Evolutionary conservation across 2,797 vertebrate genomes (phyloP), one percentile per base, ranked within the genome.

Genomic region (Gambelia wislizenii): DNA sequence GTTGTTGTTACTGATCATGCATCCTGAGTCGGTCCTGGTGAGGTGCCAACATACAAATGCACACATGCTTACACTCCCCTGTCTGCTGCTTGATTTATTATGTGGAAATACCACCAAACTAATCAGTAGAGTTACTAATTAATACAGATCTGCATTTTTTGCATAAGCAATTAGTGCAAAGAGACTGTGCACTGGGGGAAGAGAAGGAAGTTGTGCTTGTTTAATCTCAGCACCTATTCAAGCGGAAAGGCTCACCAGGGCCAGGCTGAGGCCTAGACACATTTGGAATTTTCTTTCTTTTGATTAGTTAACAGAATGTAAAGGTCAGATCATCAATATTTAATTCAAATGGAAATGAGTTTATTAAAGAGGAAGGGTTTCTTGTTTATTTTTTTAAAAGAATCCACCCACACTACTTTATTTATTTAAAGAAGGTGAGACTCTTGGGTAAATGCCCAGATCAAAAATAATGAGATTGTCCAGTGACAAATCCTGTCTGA

Each of bases 81-180:
- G 97, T 97, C 96, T 97, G 97, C 96, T 96, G 97, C 96, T 96
- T 97, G 97, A 98, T 98, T 98, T 98, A 98, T 98, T 98, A 97
- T 96, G 93, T 96, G 96, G 97, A 98, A 98, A 98, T 97, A 97
- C 97, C 97, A 98, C 97, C 90, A 91, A 98, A 98, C 97, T 98
- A 98, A 98, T 98, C 97, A 98, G 97, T 92, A 95, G 97, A 97
- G 97, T 98, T 98, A 98, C 97, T 98, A 98, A 98, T 98, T 98
- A 98, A 98, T 98, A 98, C 96, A 97, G 98, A 98, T 98, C 97
- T 98, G 98, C 98, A 98, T 98, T 98, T 74, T 98, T 97, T 98
- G 97, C 98, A 98, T 98, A 98, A 98, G 97, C 97, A 98, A 98
- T 98, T 98, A 98, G 96, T 96, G 95, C 96, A 96, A 97, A 95